Evolutionary conservation across 1,140 invertebrate genomes (phyloP).

Genomic region (Pararge aegeria): DNA sequence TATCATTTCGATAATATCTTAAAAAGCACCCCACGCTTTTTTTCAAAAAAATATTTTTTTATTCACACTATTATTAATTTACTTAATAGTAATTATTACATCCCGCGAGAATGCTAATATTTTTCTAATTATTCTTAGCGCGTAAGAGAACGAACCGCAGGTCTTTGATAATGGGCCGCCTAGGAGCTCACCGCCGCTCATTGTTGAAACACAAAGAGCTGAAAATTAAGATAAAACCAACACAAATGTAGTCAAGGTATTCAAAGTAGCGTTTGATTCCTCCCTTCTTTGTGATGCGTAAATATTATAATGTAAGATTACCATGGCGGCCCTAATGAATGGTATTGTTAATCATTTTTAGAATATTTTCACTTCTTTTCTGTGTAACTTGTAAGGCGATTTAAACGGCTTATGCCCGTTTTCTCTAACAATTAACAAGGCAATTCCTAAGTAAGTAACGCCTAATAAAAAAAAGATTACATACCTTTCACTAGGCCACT

Average conservation of each 20-base stretch:
- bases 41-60: too few species aligned
- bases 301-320: not conserved
- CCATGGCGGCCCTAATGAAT: not conserved
- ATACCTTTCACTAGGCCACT: too few species aligned
- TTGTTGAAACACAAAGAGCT: constrained; percentile 39
- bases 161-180: constrained; percentile 22
- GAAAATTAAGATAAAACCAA: constrained; percentile 46
- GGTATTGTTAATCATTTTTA: not conserved
- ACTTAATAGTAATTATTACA: too few species aligned
- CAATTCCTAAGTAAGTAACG: too few species aligned
- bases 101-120: not conserved
- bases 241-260: constrained; percentile 32
- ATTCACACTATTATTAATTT: too few species aligned
- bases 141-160: constrained; percentile 21
- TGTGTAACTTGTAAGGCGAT: too few species aligned
- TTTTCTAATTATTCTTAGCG: constrained; percentile 1
- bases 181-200: constrained; percentile 25
- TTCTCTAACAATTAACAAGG: too few species aligned
- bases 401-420: too few species aligned
- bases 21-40: too few species aligned
- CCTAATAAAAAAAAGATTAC: too few species aligned
- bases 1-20: too few species aligned
- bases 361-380: too few species aligned
- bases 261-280: constrained; percentile 14
- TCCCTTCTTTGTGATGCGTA: not conserved